Evolutionary conservation across 2,113 vertebrate genomes (phyloP), one percentile per base, ranked within the genome.

Genomic region (Phrynocephalus versicolor): DNA sequence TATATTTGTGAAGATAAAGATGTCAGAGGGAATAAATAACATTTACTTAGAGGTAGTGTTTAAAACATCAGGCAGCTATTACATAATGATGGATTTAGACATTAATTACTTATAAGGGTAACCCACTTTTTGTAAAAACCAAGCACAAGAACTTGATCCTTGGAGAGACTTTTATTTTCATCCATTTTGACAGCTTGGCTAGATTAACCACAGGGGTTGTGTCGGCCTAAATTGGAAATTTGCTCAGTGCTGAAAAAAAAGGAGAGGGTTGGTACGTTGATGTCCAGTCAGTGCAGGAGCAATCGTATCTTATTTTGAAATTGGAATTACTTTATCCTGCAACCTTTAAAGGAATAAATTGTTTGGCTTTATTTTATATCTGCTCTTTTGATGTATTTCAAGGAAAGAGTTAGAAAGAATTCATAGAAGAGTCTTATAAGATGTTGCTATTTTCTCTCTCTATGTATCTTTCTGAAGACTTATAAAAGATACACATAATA

Each of bases 31-130:
- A 64, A 79, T 41, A 58, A 35, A 23, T 70, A 57, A 69, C 12
- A 3, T 85, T 81, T 86, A 65, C 35, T 65, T 79, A 79, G 76
- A 88, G 79, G 79, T 76, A 73, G 65, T 39, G 51, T 74, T 86
- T 78, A 58, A 88, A 82, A 27, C 18, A 67, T 45, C 13, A 30
- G 77, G 67, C 64, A 82, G 62, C 71, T 64, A 77, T 39, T 83
- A 10, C 71, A 79, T 82, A 75, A 45, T 67, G 77, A 62, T 0
- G 0, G 74, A 84, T 70, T 72, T 79, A 70, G 70, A 77, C 73
- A 81, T 89, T 88, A 35, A 87, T 91, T 87, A 64, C 64, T 82
- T 72, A 4, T 30, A 65, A 0, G 15, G 85, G 1, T 73, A 80
- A 15, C 77, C 79, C 37, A 6, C 37, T 64, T 87, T 88, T 77